These are phyloP conservation scores for Latrodectus hesperus DNA, from an alignment of 2,888 invertebrate genomes.

Conservation along the genomic window DNA sequence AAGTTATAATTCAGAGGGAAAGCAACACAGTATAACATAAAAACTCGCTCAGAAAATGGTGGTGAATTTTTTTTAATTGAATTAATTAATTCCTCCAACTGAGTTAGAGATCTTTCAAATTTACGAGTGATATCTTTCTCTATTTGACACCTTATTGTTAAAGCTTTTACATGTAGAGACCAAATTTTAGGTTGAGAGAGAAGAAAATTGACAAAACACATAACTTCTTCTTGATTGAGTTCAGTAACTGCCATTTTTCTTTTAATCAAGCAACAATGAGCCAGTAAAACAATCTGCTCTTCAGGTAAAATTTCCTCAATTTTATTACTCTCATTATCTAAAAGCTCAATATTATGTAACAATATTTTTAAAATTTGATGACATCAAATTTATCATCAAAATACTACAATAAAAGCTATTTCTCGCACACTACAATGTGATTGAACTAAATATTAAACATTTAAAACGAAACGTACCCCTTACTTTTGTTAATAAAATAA, in stretches of 20 bases:
- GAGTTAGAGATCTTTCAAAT: conserved; percentile 90
- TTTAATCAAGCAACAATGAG: conserved; percentile 81
- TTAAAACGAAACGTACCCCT: too few relatives aligned
- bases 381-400: too few relatives aligned
- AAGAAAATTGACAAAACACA: conserved; percentile 82
- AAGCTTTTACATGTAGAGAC: conserved; percentile 83
- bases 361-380: conserved; percentile 74
- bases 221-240: conserved; percentile 86
- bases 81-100: conserved; percentile 81
- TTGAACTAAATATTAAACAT: too few relatives aligned
- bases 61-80: conserved; percentile 35
- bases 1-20: conserved; percentile 85
- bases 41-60: conserved; percentile 79
- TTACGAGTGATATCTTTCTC: conserved; percentile 87
- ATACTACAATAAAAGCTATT: too few relatives aligned
- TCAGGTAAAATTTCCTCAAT: conserved; percentile 79
- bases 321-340: conserved; percentile 76
- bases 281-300: conserved; percentile 86
- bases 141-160: conserved; percentile 84
- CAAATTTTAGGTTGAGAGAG: conserved; percentile 83
- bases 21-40: conserved; percentile 83
- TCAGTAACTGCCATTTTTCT: conserved; percentile 81
- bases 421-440: too few relatives aligned
- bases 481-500: too few relatives aligned
- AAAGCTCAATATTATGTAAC: conserved; percentile 85